These are phyloP conservation scores for Darevskia mixta DNA, from an alignment of 2,797 vertebrate genomes.

Conservation along the genomic window DNA sequence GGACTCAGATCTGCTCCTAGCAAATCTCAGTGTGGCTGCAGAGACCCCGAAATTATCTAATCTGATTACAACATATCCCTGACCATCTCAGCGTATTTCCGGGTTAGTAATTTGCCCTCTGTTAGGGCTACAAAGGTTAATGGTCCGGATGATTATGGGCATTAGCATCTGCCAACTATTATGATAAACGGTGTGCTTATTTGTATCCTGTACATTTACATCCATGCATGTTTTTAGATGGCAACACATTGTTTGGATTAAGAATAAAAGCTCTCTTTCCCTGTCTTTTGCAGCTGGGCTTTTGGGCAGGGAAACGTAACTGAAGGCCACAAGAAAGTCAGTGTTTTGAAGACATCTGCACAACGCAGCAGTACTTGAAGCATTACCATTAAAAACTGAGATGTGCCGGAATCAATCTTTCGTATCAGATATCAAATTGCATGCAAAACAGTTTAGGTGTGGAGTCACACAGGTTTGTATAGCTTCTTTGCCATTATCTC, in stretches of 20 bases:
- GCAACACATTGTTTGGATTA: neutral
- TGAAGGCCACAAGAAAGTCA: neutral
- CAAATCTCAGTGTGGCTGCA: neutral
- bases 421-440: neutral
- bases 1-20: neutral
- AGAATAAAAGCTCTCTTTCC: neutral
- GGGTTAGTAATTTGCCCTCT: neutral
- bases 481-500: neutral
- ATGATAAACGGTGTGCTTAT: neutral
- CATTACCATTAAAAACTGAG: neutral
- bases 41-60: too few relatives aligned
- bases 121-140: neutral
- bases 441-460: neutral
- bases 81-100: neutral
- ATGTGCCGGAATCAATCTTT: slow-evolving; percentile 5
- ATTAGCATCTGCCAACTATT: neutral
- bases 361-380: neutral
- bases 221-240: neutral
- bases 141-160: neutral
- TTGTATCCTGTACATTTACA: neutral
- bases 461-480: too few relatives aligned
- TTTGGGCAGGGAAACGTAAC: too few relatives aligned
- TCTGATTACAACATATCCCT: neutral
- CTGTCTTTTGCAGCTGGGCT: neutral
- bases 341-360: neutral